A percentile compares a stretch with the other conserved stretches of the same genome.
phyloP scores from a whole-genome alignment of 2,888 invertebrate genomes.

The Mesochorus sp. region DNA sequence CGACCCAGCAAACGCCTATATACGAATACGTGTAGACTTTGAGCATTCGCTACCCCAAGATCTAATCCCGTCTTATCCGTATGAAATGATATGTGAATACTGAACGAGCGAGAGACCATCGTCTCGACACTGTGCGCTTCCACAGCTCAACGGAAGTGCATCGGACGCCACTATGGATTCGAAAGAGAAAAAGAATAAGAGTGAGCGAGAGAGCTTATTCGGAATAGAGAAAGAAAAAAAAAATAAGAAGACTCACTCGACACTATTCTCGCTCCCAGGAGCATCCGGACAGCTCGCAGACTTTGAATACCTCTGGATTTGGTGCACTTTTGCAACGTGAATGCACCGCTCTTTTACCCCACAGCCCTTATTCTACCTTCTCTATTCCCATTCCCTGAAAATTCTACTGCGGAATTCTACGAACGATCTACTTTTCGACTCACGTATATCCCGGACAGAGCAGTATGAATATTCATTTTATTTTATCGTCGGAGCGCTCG shows the following conservation, averaged over 20 bases:
- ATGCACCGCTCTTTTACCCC: slow-evolving; percentile 35
- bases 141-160: slow-evolving; percentile 28
- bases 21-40: slow-evolving; percentile 7
- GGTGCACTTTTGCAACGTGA: slow-evolving; percentile 35
- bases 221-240: background rate
- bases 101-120: slow-evolving; percentile 8
- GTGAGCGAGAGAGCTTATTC: slow-evolving; percentile 34
- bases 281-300: slow-evolving; percentile 18
- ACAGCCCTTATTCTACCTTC: slow-evolving; percentile 39
- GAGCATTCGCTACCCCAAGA: slow-evolving; percentile 20
- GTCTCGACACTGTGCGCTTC: background rate
- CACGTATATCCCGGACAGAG: background rate
- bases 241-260: slow-evolving; percentile 23
- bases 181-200: too few relatives aligned
- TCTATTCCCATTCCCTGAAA: slow-evolving; percentile 35
- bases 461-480: background rate
- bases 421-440: slow-evolving; percentile 18
- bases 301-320: slow-evolving; percentile 56
- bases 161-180: slow-evolving; percentile 15
- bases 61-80: slow-evolving; percentile 46
- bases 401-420: slow-evolving; percentile 21
- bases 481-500: too few relatives aligned
- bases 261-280: slow-evolving; percentile 25
- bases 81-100: slow-evolving; percentile 48
- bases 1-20: background rate